Evolutionary conservation across 2,797 vertebrate species (phyloP), one percentile per base, ranked within the genome.

Genomic region (Alcedo atthis): DNA sequence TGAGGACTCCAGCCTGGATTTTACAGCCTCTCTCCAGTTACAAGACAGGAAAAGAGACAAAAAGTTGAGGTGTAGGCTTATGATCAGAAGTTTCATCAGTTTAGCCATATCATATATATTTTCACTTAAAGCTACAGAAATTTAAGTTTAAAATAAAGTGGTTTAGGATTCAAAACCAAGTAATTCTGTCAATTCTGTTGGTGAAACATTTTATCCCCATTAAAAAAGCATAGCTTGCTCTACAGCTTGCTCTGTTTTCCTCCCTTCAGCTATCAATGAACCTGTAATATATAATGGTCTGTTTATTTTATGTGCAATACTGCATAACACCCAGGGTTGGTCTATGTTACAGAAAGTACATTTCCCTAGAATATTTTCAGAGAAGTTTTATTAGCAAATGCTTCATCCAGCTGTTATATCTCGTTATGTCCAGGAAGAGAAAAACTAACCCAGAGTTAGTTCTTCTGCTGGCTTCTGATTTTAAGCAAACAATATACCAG

Each of bases 381-480:
- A 59, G 78, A 37, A 51, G 10, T 91, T 90, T 85, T 87, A 88
- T 63, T 45, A 80, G 45, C 17, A 77, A 82, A 46, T 64, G 16
- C 45, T 90, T 87, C 25, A 57, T 77, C 33, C 19, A 54, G 30
- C 30, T 77, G 22, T 37, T 88, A 8, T 55, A 84, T 55, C 19
- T 15, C 17, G 19, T 61, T 85, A 21, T 46, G 33, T 26, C 40
- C 24, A 66, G 53, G 45, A 70, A 91, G 49, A 70, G 32, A 48
- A 86, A 81, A 61, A 32, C 40, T 76, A 79, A 87, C 26, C 40
- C 8, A 43, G 24, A 62, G 15, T 45, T 63, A 67, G n/a, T 85
- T 89, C 59, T 77, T 81, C 45, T 87, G n/a, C 43, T 83, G 43
- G 13, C 43, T 90, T 94, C 68, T 85, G 68, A 78, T 78, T 82